Base-by-base conservation (phyloP, 2,797 vertebrate species). In the Lepilemur septentrionalis region DNA sequence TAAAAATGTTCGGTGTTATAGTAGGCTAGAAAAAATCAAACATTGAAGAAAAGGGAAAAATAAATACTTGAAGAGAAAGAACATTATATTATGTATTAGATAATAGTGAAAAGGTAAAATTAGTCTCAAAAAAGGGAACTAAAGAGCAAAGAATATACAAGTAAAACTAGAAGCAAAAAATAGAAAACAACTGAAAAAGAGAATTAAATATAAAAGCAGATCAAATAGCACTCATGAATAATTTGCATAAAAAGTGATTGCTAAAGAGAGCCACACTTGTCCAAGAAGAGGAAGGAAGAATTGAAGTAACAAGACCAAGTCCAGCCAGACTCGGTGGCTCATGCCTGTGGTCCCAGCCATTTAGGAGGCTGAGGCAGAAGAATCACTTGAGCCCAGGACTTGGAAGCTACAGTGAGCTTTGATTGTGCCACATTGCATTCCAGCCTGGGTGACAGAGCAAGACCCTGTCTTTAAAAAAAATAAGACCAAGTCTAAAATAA, bases 21-120 rank as follows among this genome's bases (percentile, higher is more conserved):
- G 80, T 91, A 83, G 30, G 52, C 67, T 73, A 84, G 35, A 57
- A 65, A 79, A 93, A 12, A 95, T 46, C 46, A 72, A 94, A 84
- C 5, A 52, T 72, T 4, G 41, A 92, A 72, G 46, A 67, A 87
- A 81, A 70, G 48, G 43, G 5, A 41, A 28, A 95, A 90, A 69
- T 41, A 75, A 94, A 88, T 65, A 23, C 38, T 93, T 67, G 4
- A 92, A 84, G 25, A 95, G 69, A 23, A 46, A 89, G 18, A 90
- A 69, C 50, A 79, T 41, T 46, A 8, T 63, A 87, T 28, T 50
- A 50, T 38, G 23, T 28, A 72, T 73, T 82, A 67, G 65, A 85
- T 89, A 75, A 75, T 18, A 78, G 73, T 57, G 50, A 14, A 25
- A 92, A 85, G n/a, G 50, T 61, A 81, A 90, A 91, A 69, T 87